Evolutionary conservation across 2,797 vertebrate species (phyloP).

Genomic region (Menidia menidia): DNA sequence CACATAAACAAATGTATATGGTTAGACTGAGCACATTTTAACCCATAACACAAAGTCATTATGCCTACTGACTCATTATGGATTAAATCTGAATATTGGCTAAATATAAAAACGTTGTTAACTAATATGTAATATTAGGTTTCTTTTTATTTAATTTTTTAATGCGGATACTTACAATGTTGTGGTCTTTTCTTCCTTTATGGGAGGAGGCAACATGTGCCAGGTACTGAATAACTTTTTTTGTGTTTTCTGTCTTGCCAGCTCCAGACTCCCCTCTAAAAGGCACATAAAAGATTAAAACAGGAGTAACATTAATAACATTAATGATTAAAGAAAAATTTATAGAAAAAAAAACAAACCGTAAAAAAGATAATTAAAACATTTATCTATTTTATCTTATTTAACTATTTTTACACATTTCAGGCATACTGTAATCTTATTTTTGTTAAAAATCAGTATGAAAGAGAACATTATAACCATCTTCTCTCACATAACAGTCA

Average conservation of each 20-base stretch:
- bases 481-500: neutral
- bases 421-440: neutral
- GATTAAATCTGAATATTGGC: too few relatives aligned
- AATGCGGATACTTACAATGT: slow-evolving; percentile 89
- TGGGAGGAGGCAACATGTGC: slow-evolving; percentile 98
- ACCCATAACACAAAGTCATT: slow-evolving; percentile 30
- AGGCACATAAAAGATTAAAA: slow-evolving; percentile 22
- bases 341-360: neutral
- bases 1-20: slow-evolving; percentile 89
- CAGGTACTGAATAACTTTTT: slow-evolving; percentile 99
- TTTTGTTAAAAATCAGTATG: neutral
- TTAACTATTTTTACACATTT: neutral
- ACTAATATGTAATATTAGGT: too few relatives aligned
- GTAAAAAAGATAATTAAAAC: slow-evolving; percentile 1
- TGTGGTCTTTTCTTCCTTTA: slow-evolving; percentile 98
- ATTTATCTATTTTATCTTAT: too few relatives aligned
- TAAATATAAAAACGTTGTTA: too few relatives aligned
- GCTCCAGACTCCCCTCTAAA: slow-evolving; percentile 97
- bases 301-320: slow-evolving; percentile 45
- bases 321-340: slow-evolving; percentile 5
- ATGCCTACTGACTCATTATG: too few relatives aligned
- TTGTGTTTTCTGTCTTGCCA: slow-evolving; percentile 99
- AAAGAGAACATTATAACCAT: neutral
- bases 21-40: slow-evolving; percentile 82
- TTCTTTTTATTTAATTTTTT: too few relatives aligned